Conservation (phyloP, 2,888 invertebrate species). For the Agrochola lychnidis region DNA sequence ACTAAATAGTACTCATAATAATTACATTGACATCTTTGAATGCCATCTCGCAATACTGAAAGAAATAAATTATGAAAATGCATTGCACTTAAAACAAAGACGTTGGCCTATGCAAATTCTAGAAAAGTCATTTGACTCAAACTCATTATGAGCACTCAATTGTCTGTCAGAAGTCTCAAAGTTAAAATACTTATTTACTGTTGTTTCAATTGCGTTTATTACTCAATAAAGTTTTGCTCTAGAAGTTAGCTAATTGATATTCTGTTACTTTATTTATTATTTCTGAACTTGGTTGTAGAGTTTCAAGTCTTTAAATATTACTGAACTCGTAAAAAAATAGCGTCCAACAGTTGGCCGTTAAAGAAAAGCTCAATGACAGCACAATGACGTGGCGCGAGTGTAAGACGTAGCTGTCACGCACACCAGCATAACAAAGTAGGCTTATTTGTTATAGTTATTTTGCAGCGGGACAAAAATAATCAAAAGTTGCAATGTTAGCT, state of each 20-base stretch:
- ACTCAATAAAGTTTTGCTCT: conserved; percentile 4
- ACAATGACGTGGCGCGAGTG: too few species aligned
- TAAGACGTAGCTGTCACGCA: too few species aligned
- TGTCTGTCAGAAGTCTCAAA: conserved; percentile 31
- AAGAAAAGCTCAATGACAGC: too few species aligned
- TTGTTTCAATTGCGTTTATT: conserved; percentile 30
- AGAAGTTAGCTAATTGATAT: conserved; percentile 27
- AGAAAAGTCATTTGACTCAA: conserved; percentile 59
- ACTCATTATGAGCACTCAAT: conserved; percentile 57
- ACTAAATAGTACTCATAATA: conserved; percentile 18
- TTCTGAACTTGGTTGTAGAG: not conserved
- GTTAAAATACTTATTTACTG: conserved; percentile 35
- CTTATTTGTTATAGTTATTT: too few species aligned
- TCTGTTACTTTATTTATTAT: conserved; percentile 17
- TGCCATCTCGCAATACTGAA: not conserved
- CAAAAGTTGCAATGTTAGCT: not conserved
- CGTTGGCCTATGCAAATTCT: conserved; percentile 48
- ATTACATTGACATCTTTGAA: not conserved
- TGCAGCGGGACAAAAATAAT: too few species aligned
- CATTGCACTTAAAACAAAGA: conserved; percentile 33
- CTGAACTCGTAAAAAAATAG: not conserved
- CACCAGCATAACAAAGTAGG: too few species aligned
- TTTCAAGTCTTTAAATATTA: not conserved
- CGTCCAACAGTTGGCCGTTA: too few species aligned
- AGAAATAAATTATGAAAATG: conserved; percentile 48